A percentile compares a stretch with the other conserved stretches of the same genome.
phyloP scores from a whole-genome alignment of 2,888 invertebrate species.

The Thelaira solivaga region DNA sequence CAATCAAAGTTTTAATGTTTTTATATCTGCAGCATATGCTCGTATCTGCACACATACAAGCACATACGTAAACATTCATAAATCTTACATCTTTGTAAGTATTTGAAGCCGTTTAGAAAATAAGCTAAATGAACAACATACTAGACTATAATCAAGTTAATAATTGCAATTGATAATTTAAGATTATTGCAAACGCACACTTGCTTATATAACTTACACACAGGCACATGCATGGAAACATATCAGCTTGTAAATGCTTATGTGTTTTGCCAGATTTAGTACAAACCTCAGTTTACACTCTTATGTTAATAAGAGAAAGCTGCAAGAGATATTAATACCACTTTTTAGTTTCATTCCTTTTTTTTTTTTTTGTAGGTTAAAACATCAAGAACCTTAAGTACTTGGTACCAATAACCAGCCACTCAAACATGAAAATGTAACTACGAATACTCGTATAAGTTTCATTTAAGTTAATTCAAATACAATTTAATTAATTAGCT shows the following conservation, averaged over 20 bases:
- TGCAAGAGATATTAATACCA: slow-evolving; percentile 20
- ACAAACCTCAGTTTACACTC: not conserved
- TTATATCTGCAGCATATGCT: not conserved
- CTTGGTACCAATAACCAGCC: not conserved
- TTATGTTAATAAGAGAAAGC: slow-evolving; percentile 3
- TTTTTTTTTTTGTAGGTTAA: slow-evolving; percentile 37
- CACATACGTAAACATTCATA: not conserved
- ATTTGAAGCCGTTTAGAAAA: slow-evolving; percentile 16
- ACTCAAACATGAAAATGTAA: not conserved
- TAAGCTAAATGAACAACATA: slow-evolving; percentile 39
- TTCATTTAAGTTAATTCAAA: slow-evolving; percentile 44
- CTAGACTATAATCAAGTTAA: slow-evolving; percentile 36
- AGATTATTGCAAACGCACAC: slow-evolving; percentile 17
- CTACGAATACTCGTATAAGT: not conserved
- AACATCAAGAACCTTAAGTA: slow-evolving; percentile 12
- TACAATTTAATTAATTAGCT: slow-evolving; percentile 59
- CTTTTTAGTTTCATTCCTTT: slow-evolving; percentile 26
- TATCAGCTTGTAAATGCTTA: not conserved
- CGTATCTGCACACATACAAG: not conserved
- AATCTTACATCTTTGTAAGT: slow-evolving; percentile 17
- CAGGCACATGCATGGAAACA: not conserved
- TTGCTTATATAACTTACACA: not conserved
- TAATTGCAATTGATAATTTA: slow-evolving; percentile 52
- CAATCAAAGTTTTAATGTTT: not conserved
- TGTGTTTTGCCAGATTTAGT: not conserved